phyloP scores from a whole-genome alignment of 2,888 invertebrate species.

The Eulithis prunata region DNA sequence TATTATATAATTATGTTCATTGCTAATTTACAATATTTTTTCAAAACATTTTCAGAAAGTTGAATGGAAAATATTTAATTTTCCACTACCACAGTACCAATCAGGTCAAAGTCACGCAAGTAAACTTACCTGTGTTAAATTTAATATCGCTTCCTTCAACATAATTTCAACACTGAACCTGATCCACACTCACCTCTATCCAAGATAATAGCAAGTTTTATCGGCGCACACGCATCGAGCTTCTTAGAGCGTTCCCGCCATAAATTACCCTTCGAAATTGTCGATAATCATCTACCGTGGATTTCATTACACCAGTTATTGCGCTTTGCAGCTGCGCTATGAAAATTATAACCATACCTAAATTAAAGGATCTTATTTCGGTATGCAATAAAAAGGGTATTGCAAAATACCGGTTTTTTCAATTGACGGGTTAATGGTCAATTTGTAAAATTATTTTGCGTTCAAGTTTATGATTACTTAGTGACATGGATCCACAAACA shows the following conservation, averaged over 20 bases:
- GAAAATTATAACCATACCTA: constrained; percentile 20
- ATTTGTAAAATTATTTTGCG: constrained; percentile 9
- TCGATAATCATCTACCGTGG: constrained; percentile 71
- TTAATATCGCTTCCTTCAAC: neutral
- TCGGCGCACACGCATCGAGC: constrained; percentile 66
- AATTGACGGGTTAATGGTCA: constrained; percentile 15
- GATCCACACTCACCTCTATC: constrained; percentile 10
- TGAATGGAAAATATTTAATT: too few relatives aligned
- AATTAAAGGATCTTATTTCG: constrained; percentile 11
- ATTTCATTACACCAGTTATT: constrained; percentile 62
- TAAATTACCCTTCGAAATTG: constrained; percentile 72
- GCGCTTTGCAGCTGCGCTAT: constrained; percentile 28
- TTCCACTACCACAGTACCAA: too few relatives aligned
- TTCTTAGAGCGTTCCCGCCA: constrained; percentile 61
- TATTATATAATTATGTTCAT: too few relatives aligned
- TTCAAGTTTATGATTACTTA: too few relatives aligned
- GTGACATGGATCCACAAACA: too few relatives aligned
- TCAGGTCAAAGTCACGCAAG: too few relatives aligned
- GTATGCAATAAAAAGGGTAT: constrained; percentile 20
- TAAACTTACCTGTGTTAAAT: neutral
- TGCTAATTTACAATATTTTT: too few relatives aligned
- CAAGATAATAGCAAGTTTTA: constrained; percentile 72
- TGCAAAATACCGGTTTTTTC: constrained; percentile 11
- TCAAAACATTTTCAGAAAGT: too few relatives aligned
- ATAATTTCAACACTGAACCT: constrained; percentile 1